Evolutionary conservation across 2,888 invertebrate genomes (phyloP), one percentile per base, ranked within the genome.

Genomic region (Norana najaformis): DNA sequence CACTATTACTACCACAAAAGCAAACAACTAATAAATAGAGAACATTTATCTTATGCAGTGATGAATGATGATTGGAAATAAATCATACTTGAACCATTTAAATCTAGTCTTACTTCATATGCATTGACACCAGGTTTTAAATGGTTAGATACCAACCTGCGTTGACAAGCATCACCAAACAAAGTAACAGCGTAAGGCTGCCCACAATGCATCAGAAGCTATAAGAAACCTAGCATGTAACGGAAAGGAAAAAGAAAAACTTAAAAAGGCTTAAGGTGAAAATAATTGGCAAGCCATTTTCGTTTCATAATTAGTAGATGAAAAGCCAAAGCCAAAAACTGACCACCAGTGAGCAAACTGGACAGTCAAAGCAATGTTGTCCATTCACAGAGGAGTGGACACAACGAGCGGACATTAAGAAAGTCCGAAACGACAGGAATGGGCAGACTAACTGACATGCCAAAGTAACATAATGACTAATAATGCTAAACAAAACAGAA

Each of bases 381-480:
- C 37, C 85, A 85, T 23, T 35, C 85, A n/a, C n/a, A 85, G 23
- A 36, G 35, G 69, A 69, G 85, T 37, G 36, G 37, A 85, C 37
- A 85, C 85, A 85, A 37, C 35, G 85, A 85, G 85, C 37, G 85
- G 85, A 85, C 85, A 35, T 36, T 85, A 36, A 85, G 85, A 85
- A 16, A 85, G 85, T 85, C 83, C 36, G 85, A 85, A 85, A 85
- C 85, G 37, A 85, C 35, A 85, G 85, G 85, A 35, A 85, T 69
- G 85, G 85, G 37, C 85, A 85, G 37, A 85, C 85, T 85, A 85
- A 85, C 85, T 85, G 85, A 85, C 85, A 85, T 85, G 85, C 85
- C 85, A 85, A 85, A 85, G 85, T 85, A 85, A 89, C 35, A 89
- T 47, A 69, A 89, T 89, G 34, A 89, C n/a, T n/a, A 89, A 53